These are phyloP conservation scores for Penaeus vannamei DNA, from an alignment of 1,140 invertebrate genomes.

Conservation along the genomic window DNA sequence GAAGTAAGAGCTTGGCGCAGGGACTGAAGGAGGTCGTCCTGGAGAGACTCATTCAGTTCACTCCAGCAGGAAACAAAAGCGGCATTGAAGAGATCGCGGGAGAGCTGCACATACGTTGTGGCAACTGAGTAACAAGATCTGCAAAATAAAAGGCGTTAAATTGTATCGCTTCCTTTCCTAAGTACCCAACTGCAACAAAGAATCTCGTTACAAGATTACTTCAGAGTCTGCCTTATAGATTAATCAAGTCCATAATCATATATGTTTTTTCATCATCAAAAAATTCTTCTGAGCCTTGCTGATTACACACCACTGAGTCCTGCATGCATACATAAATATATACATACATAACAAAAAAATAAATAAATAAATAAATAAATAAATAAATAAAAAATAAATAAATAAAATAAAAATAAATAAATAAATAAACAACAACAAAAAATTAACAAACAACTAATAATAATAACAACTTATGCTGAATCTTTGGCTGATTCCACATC, in stretches of 20 bases:
- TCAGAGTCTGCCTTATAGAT: background rate
- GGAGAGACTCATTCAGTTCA: slow-evolving; percentile 86
- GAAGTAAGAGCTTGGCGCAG: slow-evolving; percentile 91
- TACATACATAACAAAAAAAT: no score
- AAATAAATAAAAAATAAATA: no score
- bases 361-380: no score
- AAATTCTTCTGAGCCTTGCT: no score
- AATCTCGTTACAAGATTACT: background rate
- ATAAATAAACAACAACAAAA: no score
- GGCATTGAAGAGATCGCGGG: slow-evolving; percentile 97
- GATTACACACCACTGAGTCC: no score
- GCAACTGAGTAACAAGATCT: slow-evolving; percentile 92
- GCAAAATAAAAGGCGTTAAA: background rate
- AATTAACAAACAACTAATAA: no score
- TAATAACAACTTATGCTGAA: no score
- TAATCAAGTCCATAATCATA: background rate
- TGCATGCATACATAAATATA: no score
- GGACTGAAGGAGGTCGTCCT: slow-evolving; percentile 88
- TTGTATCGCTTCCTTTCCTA: background rate
- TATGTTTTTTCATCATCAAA: no score
- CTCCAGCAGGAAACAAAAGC: slow-evolving; percentile 99
- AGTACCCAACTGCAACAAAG: background rate
- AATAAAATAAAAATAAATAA: no score
- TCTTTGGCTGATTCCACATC: no score
- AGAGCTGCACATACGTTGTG: slow-evolving; percentile 93